A percentile compares a stretch with the other conserved stretches of the same genome.
Conservation (phyloP, 2,888 invertebrate genomes). For the Baccha elongata region DNA sequence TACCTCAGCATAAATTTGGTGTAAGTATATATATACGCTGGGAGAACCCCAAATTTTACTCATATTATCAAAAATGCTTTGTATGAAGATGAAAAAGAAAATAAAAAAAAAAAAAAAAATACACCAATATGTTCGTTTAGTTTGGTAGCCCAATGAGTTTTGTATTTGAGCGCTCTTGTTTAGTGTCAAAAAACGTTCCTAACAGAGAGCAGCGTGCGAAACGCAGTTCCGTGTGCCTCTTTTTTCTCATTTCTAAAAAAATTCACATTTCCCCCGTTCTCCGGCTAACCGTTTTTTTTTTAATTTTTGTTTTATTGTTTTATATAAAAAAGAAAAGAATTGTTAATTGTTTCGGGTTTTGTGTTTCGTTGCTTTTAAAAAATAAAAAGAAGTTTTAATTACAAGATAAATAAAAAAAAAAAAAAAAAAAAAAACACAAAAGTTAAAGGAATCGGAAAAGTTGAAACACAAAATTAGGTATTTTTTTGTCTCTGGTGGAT, state of each 20-base stretch:
- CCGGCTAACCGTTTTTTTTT: constrained; percentile 66
- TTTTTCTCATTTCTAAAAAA: constrained; percentile 74
- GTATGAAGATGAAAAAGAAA: constrained; percentile 46
- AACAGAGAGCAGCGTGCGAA: constrained; percentile 80
- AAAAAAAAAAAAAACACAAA: constrained; percentile 54
- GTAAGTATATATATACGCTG: constrained; percentile 17
- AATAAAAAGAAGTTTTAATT: constrained; percentile 11
- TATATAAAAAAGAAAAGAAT: not conserved
- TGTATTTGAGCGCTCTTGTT: constrained; percentile 74
- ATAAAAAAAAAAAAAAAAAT: constrained; percentile 40
- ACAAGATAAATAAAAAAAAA: constrained; percentile 2
- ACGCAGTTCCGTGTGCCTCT: constrained; percentile 77
- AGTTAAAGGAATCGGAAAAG: constrained; percentile 31
- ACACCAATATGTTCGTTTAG: constrained; percentile 47
- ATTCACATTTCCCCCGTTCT: constrained; percentile 72
- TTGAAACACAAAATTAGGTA: constrained; percentile 9
- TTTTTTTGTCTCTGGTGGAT: constrained; percentile 8
- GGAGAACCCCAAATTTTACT: constrained; percentile 54
- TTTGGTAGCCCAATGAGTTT: constrained; percentile 69
- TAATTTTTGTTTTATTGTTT: constrained; percentile 54
- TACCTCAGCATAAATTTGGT: constrained; percentile 14
- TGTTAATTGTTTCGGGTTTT: constrained; percentile 46
- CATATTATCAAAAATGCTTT: constrained; percentile 57
- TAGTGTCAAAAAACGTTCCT: constrained; percentile 81
- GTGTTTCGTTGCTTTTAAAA: constrained; percentile 37